These are phyloP conservation scores for Halichondria panicea DNA, from an alignment of 37 sponge, comb jelly and placozoan species.

Conservation along the genomic window DNA sequence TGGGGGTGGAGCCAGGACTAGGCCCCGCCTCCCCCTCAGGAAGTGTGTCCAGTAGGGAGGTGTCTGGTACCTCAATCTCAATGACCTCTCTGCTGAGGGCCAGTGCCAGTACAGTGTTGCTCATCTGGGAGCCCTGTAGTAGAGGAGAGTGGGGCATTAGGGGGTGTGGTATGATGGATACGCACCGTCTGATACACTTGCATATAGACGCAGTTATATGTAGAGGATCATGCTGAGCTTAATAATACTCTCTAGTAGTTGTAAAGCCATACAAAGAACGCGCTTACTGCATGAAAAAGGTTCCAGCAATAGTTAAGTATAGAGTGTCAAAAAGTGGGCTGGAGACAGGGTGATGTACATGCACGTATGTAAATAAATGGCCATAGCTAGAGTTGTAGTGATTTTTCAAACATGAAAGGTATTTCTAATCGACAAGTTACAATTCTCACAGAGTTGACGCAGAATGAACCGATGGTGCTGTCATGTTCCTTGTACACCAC, in stretches of 20 bases:
- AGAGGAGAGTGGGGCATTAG: no score
- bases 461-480: constrained; percentile 49
- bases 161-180: no score
- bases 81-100: constrained; percentile 64
- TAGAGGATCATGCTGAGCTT: no score
- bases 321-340: no score
- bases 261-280: no score
- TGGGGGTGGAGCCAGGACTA: not conserved
- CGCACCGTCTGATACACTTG: no score
- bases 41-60: constrained; percentile 14
- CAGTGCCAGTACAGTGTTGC: constrained; percentile 46
- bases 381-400: not conserved
- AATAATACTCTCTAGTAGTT: no score
- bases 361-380: not conserved
- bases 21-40: not conserved
- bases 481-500: constrained; percentile 65
- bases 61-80: constrained; percentile 65
- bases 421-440: not conserved
- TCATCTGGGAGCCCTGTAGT: constrained; percentile 31
- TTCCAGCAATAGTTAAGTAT: no score
- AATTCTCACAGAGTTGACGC: constrained; percentile 58
- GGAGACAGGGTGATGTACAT: not conserved
- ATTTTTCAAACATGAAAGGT: not conserved
- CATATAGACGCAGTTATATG: no score
- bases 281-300: no score